Conservation (phyloP, 2,113 vertebrate species). For the Rutilus rutilus region DNA sequence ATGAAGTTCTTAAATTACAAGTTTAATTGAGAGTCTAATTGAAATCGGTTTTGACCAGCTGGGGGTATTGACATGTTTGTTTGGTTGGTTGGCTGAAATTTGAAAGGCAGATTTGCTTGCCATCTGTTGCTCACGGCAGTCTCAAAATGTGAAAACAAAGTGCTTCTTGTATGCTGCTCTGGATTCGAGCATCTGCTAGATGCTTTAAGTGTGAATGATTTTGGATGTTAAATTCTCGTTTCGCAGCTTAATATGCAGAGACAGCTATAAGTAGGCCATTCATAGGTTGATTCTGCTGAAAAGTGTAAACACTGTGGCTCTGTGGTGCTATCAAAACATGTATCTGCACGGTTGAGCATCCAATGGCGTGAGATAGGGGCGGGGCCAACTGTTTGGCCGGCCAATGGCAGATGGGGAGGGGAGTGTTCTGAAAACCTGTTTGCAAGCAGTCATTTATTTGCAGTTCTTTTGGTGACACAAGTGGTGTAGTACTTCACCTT, state of each 20-base stretch:
- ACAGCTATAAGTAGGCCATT: slow-evolving; percentile 2
- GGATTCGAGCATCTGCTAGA: slow-evolving; percentile 7
- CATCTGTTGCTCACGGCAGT: slow-evolving; percentile 29
- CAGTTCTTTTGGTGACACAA: not conserved
- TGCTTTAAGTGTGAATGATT: slow-evolving; percentile 1
- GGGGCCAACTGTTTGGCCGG: not conserved
- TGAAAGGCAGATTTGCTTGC: slow-evolving; percentile 11
- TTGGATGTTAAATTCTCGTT: slow-evolving; percentile 13
- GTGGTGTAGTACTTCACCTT: not conserved
- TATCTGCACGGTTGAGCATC: not conserved
- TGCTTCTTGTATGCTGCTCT: not conserved
- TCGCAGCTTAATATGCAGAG: not conserved
- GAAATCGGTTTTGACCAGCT: slow-evolving; percentile 8
- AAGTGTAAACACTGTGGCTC: not conserved
- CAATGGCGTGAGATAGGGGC: not conserved
- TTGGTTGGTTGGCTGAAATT: not conserved
- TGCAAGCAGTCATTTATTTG: not conserved
- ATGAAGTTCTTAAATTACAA: not conserved
- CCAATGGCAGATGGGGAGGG: not conserved
- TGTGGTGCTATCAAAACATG: slow-evolving; percentile 4
- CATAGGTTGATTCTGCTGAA: not conserved
- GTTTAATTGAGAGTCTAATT: not conserved
- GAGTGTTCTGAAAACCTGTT: not conserved
- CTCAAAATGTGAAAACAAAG: slow-evolving; percentile 9
- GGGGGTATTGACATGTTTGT: slow-evolving; percentile 9